Percentiles rank a stretch among this genome's conserved stretches.
These are phyloP conservation scores for Cydia amplana DNA, from an alignment of 1,140 invertebrate species.

Conservation along the genomic window DNA sequence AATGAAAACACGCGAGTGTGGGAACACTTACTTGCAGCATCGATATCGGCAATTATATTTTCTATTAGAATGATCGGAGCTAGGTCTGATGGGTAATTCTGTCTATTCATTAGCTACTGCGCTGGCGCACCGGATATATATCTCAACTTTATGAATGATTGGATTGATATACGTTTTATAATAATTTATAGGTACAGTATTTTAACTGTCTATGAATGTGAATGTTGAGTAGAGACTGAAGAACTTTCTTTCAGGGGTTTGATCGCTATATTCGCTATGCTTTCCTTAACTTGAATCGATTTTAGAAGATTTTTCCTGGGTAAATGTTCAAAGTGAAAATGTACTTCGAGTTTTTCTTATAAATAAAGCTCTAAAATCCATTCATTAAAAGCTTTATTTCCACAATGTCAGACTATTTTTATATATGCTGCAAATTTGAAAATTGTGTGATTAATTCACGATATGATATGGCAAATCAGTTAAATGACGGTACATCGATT, in stretches of 20 bases:
- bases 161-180: not conserved
- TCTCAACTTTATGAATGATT: slow-evolving; percentile 38
- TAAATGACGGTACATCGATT: no score
- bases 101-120: slow-evolving; percentile 34
- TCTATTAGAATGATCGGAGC: not conserved
- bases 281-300: no score
- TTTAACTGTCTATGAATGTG: not conserved
- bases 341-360: no score
- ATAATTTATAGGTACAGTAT: not conserved
- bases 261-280: no score
- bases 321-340: no score
- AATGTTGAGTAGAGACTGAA: not conserved
- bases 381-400: no score
- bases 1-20: slow-evolving; percentile 5
- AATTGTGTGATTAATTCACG: no score
- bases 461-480: no score
- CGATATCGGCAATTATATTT: slow-evolving; percentile 17
- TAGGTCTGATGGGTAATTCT: slow-evolving; percentile 17
- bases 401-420: no score
- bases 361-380: no score
- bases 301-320: no score
- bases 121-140: slow-evolving; percentile 43
- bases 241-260: not conserved
- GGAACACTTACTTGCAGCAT: slow-evolving; percentile 10
- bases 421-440: no score